These are phyloP conservation scores for Tenrec ecaudatus DNA, from an alignment of 2,113 vertebrate genomes.

Conservation along the genomic window DNA sequence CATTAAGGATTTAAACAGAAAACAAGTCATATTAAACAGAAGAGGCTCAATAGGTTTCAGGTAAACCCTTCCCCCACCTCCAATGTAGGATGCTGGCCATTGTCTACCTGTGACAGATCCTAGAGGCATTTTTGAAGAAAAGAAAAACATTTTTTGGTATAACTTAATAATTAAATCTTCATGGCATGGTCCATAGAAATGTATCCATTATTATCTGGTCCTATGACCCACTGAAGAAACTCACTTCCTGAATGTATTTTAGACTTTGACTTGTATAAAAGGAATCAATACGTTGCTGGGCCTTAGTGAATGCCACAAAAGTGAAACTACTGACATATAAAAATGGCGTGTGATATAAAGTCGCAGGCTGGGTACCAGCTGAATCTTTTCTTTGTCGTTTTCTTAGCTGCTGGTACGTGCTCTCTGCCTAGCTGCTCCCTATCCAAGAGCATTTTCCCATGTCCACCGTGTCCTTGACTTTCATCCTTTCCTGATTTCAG, in stretches of 20 bases:
- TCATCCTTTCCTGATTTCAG: slow-evolving; percentile 31
- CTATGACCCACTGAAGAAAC: neutral
- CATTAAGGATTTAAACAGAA: neutral
- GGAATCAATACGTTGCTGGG: neutral
- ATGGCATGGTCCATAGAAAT: neutral
- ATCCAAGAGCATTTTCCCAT: neutral
- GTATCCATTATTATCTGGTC: neutral
- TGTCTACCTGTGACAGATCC: neutral
- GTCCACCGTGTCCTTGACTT: neutral
- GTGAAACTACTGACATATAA: neutral
- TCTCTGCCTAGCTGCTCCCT: neutral
- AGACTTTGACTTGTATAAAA: neutral
- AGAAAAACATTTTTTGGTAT: no score
- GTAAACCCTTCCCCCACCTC: no score
- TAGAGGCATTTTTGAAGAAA: no score
- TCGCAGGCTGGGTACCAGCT: neutral
- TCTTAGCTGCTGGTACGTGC: neutral
- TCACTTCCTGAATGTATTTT: neutral
- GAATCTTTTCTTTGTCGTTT: neutral
- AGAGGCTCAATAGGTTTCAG: no score
- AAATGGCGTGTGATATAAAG: neutral
- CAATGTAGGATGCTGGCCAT: neutral
- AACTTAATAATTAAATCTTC: neutral
- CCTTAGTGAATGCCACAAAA: neutral
- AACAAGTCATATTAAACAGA: neutral